Evolutionary conservation across 2,888 invertebrate species (phyloP).

Genomic region (Lagria hirta): DNA sequence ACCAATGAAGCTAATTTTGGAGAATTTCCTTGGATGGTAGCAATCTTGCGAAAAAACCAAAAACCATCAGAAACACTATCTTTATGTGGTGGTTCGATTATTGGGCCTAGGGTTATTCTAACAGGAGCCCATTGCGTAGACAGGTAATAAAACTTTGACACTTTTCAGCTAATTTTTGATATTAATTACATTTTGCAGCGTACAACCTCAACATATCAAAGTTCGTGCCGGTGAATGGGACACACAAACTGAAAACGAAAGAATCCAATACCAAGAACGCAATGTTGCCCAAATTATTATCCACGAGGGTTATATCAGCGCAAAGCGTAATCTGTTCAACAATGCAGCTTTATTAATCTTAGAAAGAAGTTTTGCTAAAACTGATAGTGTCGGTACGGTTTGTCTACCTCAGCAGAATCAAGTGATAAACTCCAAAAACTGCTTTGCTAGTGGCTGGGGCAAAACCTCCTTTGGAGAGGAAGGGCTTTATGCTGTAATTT

Average conservation of each 20-base stretch:
- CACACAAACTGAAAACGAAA: slow-evolving; percentile 68
- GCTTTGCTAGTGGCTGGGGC: slow-evolving; percentile 80
- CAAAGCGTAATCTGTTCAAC: slow-evolving; percentile 65
- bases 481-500: slow-evolving; percentile 65
- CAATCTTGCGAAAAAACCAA: no score
- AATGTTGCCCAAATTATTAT: slow-evolving; percentile 54
- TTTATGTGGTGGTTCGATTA: slow-evolving; percentile 80
- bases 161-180: slow-evolving; percentile 33
- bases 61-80: slow-evolving; percentile 49
- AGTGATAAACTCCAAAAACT: slow-evolving; percentile 56
- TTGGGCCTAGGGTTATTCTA: slow-evolving; percentile 74
- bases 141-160: no score
- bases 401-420: slow-evolving; percentile 66
- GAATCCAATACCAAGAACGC: slow-evolving; percentile 67
- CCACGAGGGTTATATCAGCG: slow-evolving; percentile 60
- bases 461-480: slow-evolving; percentile 53
- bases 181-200: slow-evolving; percentile 16
- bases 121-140: slow-evolving; percentile 77
- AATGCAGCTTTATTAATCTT: slow-evolving; percentile 70
- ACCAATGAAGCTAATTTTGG: slow-evolving; percentile 72
- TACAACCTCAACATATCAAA: slow-evolving; percentile 40
- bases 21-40: slow-evolving; percentile 86
- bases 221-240: slow-evolving; percentile 80
- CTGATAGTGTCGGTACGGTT: slow-evolving; percentile 70
- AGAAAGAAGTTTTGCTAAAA: slow-evolving; percentile 58